phyloP scores from a whole-genome alignment of 2,113 vertebrate genomes.

The Mesitornis unicolor region DNA sequence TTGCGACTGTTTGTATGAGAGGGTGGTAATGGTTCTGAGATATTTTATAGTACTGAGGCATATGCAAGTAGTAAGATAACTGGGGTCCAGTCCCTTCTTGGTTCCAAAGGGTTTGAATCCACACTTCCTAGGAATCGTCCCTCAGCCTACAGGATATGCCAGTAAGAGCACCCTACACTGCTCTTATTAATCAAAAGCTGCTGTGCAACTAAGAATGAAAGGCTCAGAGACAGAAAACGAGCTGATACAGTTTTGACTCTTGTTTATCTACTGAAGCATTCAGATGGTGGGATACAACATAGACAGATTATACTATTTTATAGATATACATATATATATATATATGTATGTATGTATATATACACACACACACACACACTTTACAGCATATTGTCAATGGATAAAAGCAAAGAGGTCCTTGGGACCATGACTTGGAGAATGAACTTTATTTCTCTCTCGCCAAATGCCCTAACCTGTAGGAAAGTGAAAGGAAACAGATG shows the following conservation, averaged over 20 bases:
- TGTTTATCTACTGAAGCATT: neutral
- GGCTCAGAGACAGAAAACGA: neutral
- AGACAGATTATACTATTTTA: no score
- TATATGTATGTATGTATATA: neutral
- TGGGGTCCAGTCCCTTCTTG: neutral
- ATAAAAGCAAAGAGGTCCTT: neutral
- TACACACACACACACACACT: neutral
- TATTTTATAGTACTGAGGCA: neutral
- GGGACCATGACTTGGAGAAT: neutral
- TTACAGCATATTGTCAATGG: neutral
- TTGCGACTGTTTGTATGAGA: rapidly evolving
- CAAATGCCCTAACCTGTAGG: neutral
- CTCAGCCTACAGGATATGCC: neutral
- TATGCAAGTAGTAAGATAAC: neutral
- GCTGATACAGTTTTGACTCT: neutral
- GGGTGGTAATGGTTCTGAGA: neutral
- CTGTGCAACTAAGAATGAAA: neutral
- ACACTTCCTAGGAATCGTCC: neutral
- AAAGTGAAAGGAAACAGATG: neutral
- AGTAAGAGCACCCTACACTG: neutral
- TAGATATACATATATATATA: no score
- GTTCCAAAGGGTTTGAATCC: neutral
- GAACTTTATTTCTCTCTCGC: neutral
- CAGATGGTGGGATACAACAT: rapidly evolving
- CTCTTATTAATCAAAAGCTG: neutral